phyloP scores from a whole-genome alignment of 2,113 vertebrate genomes.

The Prunella fulvescens region DNA sequence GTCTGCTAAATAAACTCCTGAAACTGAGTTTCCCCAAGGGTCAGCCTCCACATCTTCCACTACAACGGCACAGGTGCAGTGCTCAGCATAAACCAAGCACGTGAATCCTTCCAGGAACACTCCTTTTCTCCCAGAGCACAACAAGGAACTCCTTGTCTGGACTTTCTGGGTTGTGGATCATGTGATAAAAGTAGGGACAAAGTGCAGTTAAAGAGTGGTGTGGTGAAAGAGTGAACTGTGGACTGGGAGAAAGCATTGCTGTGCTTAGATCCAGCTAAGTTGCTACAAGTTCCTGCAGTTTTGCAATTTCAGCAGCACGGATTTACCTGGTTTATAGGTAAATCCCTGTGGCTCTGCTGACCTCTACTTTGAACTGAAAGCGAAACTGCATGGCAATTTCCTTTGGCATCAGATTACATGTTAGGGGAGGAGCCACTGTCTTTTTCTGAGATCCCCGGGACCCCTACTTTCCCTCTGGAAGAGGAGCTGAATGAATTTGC shows the following conservation, averaged over 20 bases:
- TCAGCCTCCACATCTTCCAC: not conserved
- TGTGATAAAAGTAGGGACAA: accelerated
- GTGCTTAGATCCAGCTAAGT: accelerated
- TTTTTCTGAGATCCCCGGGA: not conserved
- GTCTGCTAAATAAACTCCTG: not conserved
- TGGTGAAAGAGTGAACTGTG: not conserved
- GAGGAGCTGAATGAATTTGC: not conserved
- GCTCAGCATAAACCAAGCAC: not conserved
- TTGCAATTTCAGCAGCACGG: accelerated
- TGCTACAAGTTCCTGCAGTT: not conserved
- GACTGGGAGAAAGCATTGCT: accelerated
- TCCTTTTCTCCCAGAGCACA: not conserved
- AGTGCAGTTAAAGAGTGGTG: accelerated
- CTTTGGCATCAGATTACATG: accelerated
- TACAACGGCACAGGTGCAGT: not conserved
- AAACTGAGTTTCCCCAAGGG: not conserved
- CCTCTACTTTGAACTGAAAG: not conserved
- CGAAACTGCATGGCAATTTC: not conserved
- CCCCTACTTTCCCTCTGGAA: not conserved
- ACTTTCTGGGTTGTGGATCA: accelerated
- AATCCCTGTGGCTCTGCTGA: accelerated
- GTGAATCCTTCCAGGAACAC: accelerated
- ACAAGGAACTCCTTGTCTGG: accelerated
- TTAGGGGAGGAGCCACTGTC: not conserved
- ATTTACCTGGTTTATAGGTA: accelerated